Evolutionary conservation across 2,797 vertebrate genomes (phyloP).

Genomic region (Oryzias sinensis): DNA sequence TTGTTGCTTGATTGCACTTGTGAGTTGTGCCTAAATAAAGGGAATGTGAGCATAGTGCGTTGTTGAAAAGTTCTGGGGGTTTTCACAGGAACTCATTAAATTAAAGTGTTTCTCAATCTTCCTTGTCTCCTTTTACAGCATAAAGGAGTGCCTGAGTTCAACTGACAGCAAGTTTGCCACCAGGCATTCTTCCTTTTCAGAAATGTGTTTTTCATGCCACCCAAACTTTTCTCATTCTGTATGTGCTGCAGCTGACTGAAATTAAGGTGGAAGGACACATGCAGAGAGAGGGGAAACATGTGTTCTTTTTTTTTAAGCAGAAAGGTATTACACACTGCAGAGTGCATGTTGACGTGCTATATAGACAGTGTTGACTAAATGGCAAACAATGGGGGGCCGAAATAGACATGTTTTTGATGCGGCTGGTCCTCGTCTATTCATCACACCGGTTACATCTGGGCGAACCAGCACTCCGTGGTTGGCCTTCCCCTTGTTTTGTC

Average conservation of each 20-base stretch:
- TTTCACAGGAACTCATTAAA: constrained; percentile 25
- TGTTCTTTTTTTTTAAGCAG: constrained; percentile 53
- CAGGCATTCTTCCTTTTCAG: constrained; percentile 58
- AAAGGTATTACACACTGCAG: constrained; percentile 45
- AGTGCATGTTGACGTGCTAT: constrained; percentile 55
- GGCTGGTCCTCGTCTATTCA: constrained; percentile 57
- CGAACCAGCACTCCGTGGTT: constrained; percentile 31
- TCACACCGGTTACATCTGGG: constrained; percentile 60
- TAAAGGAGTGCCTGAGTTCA: constrained; percentile 38
- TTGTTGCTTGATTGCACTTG: no score
- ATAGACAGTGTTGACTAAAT: constrained; percentile 61
- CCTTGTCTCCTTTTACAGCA: constrained; percentile 38
- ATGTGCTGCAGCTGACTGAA: constrained; percentile 12
- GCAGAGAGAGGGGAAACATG: constrained; percentile 66
- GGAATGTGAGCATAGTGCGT: constrained; percentile 55
- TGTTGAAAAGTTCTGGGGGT: constrained; percentile 49
- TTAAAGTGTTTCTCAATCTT: constrained; percentile 9
- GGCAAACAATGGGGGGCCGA: constrained; percentile 72
- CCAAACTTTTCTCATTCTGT: constrained; percentile 49
- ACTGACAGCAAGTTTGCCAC: constrained; percentile 34
- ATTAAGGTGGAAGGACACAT: constrained; percentile 53
- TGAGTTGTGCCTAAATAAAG: constrained; percentile 23
- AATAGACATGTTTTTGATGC: constrained; percentile 69
- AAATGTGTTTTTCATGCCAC: constrained; percentile 51
- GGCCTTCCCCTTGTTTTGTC: constrained; percentile 12